Conservation (phyloP, 2,888 invertebrate genomes). For the Dryadula phaetusa region DNA sequence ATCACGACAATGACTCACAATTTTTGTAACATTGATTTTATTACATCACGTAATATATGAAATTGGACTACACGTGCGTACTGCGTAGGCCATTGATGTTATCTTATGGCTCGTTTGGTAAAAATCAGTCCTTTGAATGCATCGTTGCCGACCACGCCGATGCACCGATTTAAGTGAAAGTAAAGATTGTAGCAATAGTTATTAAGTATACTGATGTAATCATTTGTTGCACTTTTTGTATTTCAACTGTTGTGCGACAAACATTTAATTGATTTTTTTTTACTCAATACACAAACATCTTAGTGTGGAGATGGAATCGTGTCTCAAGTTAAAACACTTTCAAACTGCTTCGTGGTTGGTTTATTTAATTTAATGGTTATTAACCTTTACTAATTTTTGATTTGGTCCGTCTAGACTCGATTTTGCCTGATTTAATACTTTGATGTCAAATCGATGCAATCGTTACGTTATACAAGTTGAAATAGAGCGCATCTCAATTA, state of each 20-base stretch:
- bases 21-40: conserved; percentile 37
- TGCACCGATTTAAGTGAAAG: conserved; percentile 73
- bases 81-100: conserved; percentile 42
- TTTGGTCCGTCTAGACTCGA: background rate
- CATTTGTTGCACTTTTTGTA: conserved; percentile 68
- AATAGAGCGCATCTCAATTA: conserved; percentile 9
- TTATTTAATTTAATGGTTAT: conserved; percentile 11
- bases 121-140: conserved; percentile 50
- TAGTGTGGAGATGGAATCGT: background rate
- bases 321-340: background rate
- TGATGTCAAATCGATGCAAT: background rate
- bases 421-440: background rate
- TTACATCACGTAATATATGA: conserved; percentile 41
- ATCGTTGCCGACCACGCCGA: conserved; percentile 51
- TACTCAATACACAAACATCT: background rate
- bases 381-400: conserved; percentile 10
- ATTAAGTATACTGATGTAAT: conserved; percentile 76
- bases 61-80: conserved; percentile 45
- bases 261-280: conserved; percentile 43
- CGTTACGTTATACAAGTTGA: background rate
- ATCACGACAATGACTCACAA: conserved; percentile 29
- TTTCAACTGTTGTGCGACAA: conserved; percentile 54
- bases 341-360: background rate
- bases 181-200: conserved; percentile 74
- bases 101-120: conserved; percentile 54